Evolutionary conservation across 1,140 invertebrate genomes (phyloP).

Genomic region (Oreohelix idahoensis): DNA sequence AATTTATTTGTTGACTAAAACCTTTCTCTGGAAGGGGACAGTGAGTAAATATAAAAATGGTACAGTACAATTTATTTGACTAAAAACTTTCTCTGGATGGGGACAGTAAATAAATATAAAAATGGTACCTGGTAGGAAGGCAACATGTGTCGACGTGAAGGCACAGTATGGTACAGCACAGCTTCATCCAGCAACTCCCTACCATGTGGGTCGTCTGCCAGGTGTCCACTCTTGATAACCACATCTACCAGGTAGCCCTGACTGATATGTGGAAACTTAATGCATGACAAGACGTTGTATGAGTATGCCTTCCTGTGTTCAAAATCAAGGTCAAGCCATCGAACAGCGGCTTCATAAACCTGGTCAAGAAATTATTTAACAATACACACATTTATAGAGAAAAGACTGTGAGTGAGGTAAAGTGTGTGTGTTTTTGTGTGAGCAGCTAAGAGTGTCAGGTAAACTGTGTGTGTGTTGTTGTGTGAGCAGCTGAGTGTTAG

Average conservation of each 20-base stretch:
- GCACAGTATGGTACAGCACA: slow-evolving; percentile 63
- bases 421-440: no score
- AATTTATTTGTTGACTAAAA: no score
- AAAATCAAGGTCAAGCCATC: slow-evolving; percentile 64
- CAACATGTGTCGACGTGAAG: slow-evolving; percentile 60
- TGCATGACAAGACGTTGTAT: slow-evolving; percentile 60
- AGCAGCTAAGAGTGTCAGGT: no score
- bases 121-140: slow-evolving; percentile 64
- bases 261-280: slow-evolving; percentile 65
- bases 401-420: no score
- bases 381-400: no score
- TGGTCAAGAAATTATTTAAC: slow-evolving; percentile 28
- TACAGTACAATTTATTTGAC: no score
- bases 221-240: slow-evolving; percentile 55
- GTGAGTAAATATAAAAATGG: no score
- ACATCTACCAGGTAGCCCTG: slow-evolving; percentile 63
- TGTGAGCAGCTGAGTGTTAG: no score
- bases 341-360: slow-evolving; percentile 62
- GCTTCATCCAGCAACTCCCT: slow-evolving; percentile 63
- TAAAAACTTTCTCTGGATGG: no score
- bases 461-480: no score
- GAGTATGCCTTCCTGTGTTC: slow-evolving; percentile 45
- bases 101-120: no score
- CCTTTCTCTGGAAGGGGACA: no score
- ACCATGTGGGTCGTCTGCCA: slow-evolving; percentile 57